Conservation (phyloP, 2,797 vertebrate genomes). For the Enteromius afrohamiltoni region DNA sequence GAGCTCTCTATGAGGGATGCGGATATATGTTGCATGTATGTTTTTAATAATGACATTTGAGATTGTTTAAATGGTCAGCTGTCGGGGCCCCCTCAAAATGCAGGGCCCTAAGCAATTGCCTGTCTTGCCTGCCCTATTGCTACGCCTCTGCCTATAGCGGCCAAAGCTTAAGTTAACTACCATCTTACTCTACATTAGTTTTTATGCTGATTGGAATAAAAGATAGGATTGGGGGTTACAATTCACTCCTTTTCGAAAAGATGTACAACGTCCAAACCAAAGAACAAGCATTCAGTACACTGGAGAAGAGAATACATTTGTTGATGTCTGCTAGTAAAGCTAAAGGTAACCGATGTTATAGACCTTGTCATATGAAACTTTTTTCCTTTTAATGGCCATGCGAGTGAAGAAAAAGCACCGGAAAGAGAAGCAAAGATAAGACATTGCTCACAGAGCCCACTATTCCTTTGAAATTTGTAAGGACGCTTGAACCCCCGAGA, state of each 20-base stretch:
- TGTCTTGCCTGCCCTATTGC: no score
- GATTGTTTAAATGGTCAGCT: no score
- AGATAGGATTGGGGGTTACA: neutral
- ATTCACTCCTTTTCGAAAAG: neutral
- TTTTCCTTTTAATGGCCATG: neutral
- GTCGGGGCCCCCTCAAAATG: no score
- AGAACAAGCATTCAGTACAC: neutral
- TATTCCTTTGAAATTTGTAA: neutral
- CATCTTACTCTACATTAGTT: neutral
- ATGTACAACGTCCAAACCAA: neutral
- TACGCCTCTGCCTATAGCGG: no score
- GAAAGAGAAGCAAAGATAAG: conserved; percentile 8
- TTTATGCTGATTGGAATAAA: neutral
- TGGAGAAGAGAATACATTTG: neutral
- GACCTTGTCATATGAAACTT: neutral
- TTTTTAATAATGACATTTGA: no score
- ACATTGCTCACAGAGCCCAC: neutral
- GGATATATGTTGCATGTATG: no score
- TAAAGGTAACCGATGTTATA: neutral
- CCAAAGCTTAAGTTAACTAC: neutral
- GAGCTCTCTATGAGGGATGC: no score
- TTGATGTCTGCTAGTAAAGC: neutral
- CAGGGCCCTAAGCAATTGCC: no score
- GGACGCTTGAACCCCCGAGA: neutral
- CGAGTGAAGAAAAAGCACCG: neutral